A percentile compares a stretch with the other conserved stretches of the same genome.
These are phyloP conservation scores for Meriones psammophilus DNA, from an alignment of 2,797 vertebrate genomes.

Conservation along the genomic window DNA sequence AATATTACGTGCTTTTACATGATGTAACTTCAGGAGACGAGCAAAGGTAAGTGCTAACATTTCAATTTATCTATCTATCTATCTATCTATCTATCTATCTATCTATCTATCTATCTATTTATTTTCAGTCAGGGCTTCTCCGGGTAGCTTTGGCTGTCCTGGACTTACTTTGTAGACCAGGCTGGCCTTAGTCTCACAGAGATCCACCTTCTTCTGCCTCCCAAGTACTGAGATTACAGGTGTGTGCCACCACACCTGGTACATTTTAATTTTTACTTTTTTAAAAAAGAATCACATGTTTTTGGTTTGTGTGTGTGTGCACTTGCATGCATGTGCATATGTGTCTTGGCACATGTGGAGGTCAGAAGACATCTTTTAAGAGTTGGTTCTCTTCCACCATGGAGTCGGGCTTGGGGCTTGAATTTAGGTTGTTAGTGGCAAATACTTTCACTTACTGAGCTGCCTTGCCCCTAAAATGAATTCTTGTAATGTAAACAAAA, in stretches of 20 bases:
- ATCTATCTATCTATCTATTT: too few species aligned
- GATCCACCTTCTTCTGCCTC: too few species aligned
- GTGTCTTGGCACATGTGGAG: not conserved
- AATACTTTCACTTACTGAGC: not conserved
- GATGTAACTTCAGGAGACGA: slow-evolving; percentile 96
- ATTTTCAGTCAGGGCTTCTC: too few species aligned
- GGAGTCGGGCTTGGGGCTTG: not conserved
- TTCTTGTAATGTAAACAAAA: slow-evolving; percentile 54
- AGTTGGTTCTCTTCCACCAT: not conserved
- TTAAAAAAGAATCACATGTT: not conserved
- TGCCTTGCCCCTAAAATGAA: not conserved
- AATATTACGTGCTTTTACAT: slow-evolving; percentile 98
- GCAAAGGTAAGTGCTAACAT: slow-evolving; percentile 91
- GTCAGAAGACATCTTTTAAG: not conserved
- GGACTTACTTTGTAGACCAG: too few species aligned
- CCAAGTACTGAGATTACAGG: too few species aligned
- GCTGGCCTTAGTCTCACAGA: too few species aligned
- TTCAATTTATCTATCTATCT: too few species aligned
- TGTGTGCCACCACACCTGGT: too few species aligned
- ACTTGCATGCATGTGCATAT: not conserved
- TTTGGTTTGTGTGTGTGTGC: not conserved
- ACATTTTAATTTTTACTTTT: slow-evolving; percentile 21
- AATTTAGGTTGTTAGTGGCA: not conserved
- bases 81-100: too few species aligned
- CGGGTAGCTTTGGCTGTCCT: too few species aligned